Conservation (phyloP, 2,888 invertebrate genomes). For the Acanthoscelides obtectus region DNA sequence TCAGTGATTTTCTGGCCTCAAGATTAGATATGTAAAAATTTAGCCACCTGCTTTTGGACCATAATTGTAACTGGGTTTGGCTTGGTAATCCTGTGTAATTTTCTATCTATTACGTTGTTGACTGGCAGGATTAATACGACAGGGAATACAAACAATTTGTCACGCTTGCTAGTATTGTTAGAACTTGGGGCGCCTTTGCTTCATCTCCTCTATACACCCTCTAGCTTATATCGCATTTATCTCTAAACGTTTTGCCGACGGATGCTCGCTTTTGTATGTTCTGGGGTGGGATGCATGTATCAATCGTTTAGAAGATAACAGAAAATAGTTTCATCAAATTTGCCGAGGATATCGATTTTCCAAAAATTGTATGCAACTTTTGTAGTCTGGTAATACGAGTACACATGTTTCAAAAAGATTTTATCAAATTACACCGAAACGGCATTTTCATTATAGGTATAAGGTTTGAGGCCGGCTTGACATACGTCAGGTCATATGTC, state of each 20-base stretch:
- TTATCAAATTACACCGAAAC: too few relatives aligned
- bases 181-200: slow-evolving; percentile 23
- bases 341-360: not conserved
- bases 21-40: too few relatives aligned
- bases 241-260: not conserved
- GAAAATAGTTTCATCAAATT: not conserved
- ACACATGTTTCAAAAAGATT: too few relatives aligned
- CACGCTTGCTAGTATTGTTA: slow-evolving; percentile 40
- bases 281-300: not conserved
- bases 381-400: too few relatives aligned
- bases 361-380: too few relatives aligned
- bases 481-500: too few relatives aligned
- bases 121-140: slow-evolving; percentile 45
- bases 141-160: slow-evolving; percentile 47
- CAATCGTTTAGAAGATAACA: not conserved
- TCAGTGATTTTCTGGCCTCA: too few relatives aligned
- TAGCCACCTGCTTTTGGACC: not conserved
- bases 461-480: too few relatives aligned
- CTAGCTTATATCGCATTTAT: slow-evolving; percentile 3
- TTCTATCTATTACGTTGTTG: slow-evolving; percentile 46
- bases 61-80: not conserved
- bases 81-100: slow-evolving; percentile 38
- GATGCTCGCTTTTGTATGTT: not conserved
- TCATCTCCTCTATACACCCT: slow-evolving; percentile 6
- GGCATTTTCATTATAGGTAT: too few relatives aligned